Base-by-base conservation (phyloP, 2,888 invertebrate species). In the Drosophila conformis region DNA sequence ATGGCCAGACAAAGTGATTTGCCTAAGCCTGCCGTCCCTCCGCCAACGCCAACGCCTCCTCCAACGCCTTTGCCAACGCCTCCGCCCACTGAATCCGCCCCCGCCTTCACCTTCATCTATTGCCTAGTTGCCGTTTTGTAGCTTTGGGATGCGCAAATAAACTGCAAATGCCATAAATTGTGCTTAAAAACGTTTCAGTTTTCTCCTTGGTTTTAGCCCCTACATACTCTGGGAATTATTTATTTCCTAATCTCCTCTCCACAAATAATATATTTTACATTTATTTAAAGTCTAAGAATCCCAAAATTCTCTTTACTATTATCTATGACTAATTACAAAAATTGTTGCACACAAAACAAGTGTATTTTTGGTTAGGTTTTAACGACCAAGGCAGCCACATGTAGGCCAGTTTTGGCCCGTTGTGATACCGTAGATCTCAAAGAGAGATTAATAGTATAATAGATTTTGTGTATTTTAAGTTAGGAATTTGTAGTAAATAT, bases 141-240 rank as follows among this genome's bases (percentile, higher is more conserved):
- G 57, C 72, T 62, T 65, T 51, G 56, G 48, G 54, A 51, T 64
- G 61, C 71, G 67, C 71, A 76, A 75, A 71, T 76, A 68, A 71
- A 71, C 67, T 68, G 51, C 40, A 65, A 72, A 69, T 46, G n/a
- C 72, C 71, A 78, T 78, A 78, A 78, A 78, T 78, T 79, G 49
- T 72, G 56, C 75, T 67, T 75, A 62, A 67, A 71, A 75, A 49
- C 31, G n/a, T 10, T 61, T 69, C 38, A 27, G n/a, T 27, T 56
- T 58, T 59, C 21, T 31, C 15, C 2, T 40, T 48, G 33, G 42
- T 38, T 53, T n/a, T 49, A 36, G 73, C 63, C 33, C 57, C 57
- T n/a, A 36, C 40, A 56, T n/a, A 29, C 38, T 27, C 4, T 53
- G n/a, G 15, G 6, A 59, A 40, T 60, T 42, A 40, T 29, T 64